These are phyloP conservation scores for Cartodere bifasciata DNA, from an alignment of 2,888 invertebrate genomes.

Conservation along the genomic window DNA sequence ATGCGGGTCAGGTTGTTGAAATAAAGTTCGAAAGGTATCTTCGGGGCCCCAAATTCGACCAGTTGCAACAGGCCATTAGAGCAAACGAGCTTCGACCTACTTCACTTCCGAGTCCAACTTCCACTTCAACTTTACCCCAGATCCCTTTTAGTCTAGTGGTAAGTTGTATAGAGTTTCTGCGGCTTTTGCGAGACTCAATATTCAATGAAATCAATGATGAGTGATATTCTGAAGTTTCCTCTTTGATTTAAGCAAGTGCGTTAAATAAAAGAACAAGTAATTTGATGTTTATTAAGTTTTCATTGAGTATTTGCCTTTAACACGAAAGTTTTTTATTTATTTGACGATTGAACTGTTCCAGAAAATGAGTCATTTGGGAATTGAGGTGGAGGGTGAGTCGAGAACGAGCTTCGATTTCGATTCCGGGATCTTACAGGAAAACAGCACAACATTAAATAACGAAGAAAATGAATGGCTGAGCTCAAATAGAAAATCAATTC, in stretches of 20 bases:
- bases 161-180: too few relatives aligned
- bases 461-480: slow-evolving; percentile 55
- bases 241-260: too few relatives aligned
- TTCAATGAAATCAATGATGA: too few relatives aligned
- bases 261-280: too few relatives aligned
- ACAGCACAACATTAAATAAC: slow-evolving; percentile 43
- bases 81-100: slow-evolving; percentile 55
- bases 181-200: too few relatives aligned
- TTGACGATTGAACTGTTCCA: slow-evolving; percentile 13
- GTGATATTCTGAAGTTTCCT: too few relatives aligned
- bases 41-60: slow-evolving; percentile 78
- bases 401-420: slow-evolving; percentile 43
- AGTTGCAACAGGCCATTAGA: slow-evolving; percentile 62
- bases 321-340: not conserved
- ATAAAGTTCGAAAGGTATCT: slow-evolving; percentile 66
- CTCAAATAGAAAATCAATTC: slow-evolving; percentile 34
- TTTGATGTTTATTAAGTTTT: too few relatives aligned
- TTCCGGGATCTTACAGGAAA: slow-evolving; percentile 31
- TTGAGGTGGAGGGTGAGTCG: slow-evolving; percentile 55
- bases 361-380: slow-evolving; percentile 28
- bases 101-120: slow-evolving; percentile 52
- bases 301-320: too few relatives aligned
- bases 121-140: slow-evolving; percentile 60
- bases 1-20: slow-evolving; percentile 62
- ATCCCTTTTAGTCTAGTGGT: slow-evolving; percentile 63